Evolutionary conservation across 2,888 invertebrate genomes (phyloP), one percentile per base, ranked within the genome.

Genomic region (Drosophila subquinaria): DNA sequence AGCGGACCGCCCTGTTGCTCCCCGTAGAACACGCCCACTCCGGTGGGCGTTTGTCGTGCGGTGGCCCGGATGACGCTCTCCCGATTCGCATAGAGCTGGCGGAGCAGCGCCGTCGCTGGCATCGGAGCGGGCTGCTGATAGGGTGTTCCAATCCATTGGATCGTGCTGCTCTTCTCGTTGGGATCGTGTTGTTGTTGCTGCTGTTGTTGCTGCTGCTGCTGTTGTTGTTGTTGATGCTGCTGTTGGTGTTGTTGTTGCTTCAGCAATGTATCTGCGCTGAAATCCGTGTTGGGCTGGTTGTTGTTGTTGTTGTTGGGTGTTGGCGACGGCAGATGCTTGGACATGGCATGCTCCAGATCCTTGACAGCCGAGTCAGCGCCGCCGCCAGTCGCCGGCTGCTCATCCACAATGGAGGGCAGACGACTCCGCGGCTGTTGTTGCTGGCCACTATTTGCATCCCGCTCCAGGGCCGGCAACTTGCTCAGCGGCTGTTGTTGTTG

Each of bases 301-400:
- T 71, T 73, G 60, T 70, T 70, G 63, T 69, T 79, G 43, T 68
- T 60, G 35, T 57, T 66, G 87, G 96, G 95, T n/a, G 93, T 93
- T 20, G 94, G 94, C 30, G 94, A 94, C 3, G 97, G 97, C 66
- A 98, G 93, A 93, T 98, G 98, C 91, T 98, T 98, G 20, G 98
- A 98, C 98, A 98, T 98, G 50, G 97, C 98, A 90, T 98, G 97
- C 92, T 98, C 98, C 81, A 98, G 94, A 89, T 98, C 98, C 93
- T 98, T 97, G 0, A 93, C 92, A 10, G 92, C 92, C 0, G 91
- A 90, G 86, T 93, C 89, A 61, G 92, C 66, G 0, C 43, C 53
- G 90, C 85, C 53, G 90, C 85, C 64, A 90, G 84, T 53, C 1
- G 77, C 64, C 0, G 81, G 79, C 43, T 86, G 83, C 43, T 93